phyloP scores from a whole-genome alignment of 2,888 invertebrate species.

The Anthrax anthrax region DNA sequence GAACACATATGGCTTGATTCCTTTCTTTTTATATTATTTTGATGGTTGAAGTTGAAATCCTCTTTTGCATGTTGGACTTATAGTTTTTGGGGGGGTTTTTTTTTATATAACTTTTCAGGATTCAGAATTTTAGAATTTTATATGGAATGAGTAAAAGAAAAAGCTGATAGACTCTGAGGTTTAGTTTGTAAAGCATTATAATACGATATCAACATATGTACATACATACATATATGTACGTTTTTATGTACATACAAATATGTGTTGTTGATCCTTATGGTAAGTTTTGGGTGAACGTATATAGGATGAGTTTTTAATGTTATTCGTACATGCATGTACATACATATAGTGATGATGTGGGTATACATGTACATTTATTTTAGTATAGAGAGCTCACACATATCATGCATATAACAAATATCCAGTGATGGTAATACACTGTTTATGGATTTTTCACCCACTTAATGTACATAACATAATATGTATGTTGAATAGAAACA shows the following conservation, averaged over 20 bases:
- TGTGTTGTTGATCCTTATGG: not conserved
- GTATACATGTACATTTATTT: not conserved
- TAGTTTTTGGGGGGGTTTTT: no score
- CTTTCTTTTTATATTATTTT: no score
- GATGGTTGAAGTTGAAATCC: not conserved
- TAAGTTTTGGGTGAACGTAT: not conserved
- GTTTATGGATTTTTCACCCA: not conserved
- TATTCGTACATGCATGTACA: not conserved
- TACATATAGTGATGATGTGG: not conserved
- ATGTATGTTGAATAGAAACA: no score
- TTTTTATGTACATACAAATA: not conserved
- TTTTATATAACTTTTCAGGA: constrained; percentile 11
- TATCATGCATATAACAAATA: no score
- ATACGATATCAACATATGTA: no score
- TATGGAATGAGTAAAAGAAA: not conserved
- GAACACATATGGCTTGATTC: no score
- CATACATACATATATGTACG: not conserved
- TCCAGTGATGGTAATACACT: not conserved
- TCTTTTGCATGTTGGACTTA: constrained; percentile 3
- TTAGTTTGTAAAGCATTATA: no score
- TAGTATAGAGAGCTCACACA: not conserved
- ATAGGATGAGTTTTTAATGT: not conserved
- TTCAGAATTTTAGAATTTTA: constrained; percentile 10
- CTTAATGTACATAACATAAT: no score
- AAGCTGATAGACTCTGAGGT: not conserved